Conservation (phyloP, 2,113 vertebrate species). For the Gopherus evgoodei region DNA sequence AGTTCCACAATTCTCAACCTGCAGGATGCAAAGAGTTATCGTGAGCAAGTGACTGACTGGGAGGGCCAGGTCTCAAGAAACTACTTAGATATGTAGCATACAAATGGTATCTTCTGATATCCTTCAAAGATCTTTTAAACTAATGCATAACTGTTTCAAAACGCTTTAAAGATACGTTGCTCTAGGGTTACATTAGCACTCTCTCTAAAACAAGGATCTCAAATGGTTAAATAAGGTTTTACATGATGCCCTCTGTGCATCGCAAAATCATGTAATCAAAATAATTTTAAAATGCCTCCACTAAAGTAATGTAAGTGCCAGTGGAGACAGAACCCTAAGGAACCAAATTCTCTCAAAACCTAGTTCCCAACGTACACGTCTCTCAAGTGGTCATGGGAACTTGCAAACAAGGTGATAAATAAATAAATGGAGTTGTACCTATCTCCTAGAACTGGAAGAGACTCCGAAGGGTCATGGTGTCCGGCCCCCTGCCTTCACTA, state of each 20-base stretch:
- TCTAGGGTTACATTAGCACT: background rate
- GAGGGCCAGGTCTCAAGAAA: fast-evolving
- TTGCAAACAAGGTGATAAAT: fast-evolving
- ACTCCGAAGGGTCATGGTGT: no score
- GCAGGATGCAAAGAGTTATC: fast-evolving
- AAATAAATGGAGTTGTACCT: no score
- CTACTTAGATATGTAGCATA: no score
- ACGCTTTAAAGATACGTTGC: background rate
- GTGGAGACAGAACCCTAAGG: background rate
- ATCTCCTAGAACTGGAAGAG: no score
- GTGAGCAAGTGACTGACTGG: fast-evolving
- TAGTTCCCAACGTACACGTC: background rate
- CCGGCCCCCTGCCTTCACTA: no score
- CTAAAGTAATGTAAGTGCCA: fast-evolving
- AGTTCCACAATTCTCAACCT: slow-evolving; percentile 70
- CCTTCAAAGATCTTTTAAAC: no score
- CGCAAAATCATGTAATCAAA: background rate
- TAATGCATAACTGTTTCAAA: no score
- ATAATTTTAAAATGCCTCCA: background rate
- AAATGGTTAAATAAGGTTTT: background rate
- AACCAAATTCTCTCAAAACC: fast-evolving
- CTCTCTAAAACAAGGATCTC: background rate
- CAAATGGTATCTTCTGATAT: no score
- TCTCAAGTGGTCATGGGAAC: fast-evolving
- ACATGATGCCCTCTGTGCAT: background rate